Base-by-base conservation (phyloP, 2,797 vertebrate species). In the Propithecus deckenii region DNA sequence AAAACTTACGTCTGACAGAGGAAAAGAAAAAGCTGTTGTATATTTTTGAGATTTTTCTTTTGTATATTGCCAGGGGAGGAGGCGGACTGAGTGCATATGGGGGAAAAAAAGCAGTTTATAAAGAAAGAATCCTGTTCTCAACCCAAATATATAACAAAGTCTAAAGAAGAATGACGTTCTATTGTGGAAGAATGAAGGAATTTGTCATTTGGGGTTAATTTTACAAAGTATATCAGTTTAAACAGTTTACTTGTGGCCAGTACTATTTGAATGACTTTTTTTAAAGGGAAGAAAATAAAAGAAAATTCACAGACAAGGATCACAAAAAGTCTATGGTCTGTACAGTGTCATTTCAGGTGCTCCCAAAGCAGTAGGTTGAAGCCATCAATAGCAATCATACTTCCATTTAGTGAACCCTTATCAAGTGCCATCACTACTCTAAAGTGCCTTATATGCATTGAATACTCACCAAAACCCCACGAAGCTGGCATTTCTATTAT, bases 41-140 rank as follows among this genome's bases (percentile, higher is more conserved):
- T 67, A 72, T 91, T 96, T 97, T 90, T 76, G 41, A 94, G 74
- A 35, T 86, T 81, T 95, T 76, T 96, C 87, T 85, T 96, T 91
- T 92, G 1, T 13, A 41, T 48, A 55, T 7, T 50, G 72, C 74
- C 18, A 55, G 38, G n/a, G 18, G 17, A 72, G 35, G 30, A 20
- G n/a, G 15, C 41, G 25, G 11, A 48, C 32, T 22, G 23, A 65
- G 17, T 61, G 15, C 38, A 35, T 65, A n/a, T 48, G 10, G 20
- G 2, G 3, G 18, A 50, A 80, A 38, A 89, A 25, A 1, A 35
- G 57, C 12, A 32, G 75, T 89, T 86, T 75, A 8, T 28, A 25
- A 63, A 95, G n/a, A 93, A 32, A 55, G 55, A 88, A 67, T 59
- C 57, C 74, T 92, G 46, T 79, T 72, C n/a, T 88, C 63, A 93